A percentile compares a stretch with the other conserved stretches of the same genome.
phyloP scores from a whole-genome alignment of 35 echinoderm and acorn worm species.

The Lytechinus pictus region DNA sequence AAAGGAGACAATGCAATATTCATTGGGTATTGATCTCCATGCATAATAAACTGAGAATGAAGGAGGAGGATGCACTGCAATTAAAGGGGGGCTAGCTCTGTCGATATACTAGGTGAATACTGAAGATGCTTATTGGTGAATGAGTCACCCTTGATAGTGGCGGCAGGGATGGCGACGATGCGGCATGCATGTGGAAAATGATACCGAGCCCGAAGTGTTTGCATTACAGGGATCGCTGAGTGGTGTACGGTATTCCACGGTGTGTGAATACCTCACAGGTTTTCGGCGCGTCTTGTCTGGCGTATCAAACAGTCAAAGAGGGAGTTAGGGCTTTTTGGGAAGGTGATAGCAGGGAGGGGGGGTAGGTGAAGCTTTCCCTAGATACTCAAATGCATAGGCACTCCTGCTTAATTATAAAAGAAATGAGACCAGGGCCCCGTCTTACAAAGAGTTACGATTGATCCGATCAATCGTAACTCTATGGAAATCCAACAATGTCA shows the following conservation, averaged over 20 bases:
- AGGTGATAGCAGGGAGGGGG: neutral
- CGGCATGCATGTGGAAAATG: neutral
- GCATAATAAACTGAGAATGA: neutral
- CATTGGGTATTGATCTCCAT: neutral
- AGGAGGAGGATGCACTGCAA: neutral
- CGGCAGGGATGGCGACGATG: neutral
- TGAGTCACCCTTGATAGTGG: neutral
- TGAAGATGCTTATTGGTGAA: neutral
- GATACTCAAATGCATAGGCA: neutral
- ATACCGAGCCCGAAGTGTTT: neutral
- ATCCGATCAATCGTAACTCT: no score
- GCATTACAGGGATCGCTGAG: neutral
- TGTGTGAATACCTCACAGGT: neutral
- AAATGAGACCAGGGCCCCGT: no score
- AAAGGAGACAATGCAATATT: conserved; percentile 5
- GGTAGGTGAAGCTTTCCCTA: neutral
- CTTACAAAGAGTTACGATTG: no score
- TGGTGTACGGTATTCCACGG: neutral
- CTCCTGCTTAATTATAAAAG: neutral
- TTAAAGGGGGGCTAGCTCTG: neutral
- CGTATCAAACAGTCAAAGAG: neutral
- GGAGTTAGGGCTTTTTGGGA: no score
- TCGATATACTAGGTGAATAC: neutral
- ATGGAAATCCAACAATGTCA: no score
- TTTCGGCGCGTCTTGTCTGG: neutral